Base-by-base conservation (phyloP, 1,140 invertebrate genomes). In the Potamilus streckersoni region DNA sequence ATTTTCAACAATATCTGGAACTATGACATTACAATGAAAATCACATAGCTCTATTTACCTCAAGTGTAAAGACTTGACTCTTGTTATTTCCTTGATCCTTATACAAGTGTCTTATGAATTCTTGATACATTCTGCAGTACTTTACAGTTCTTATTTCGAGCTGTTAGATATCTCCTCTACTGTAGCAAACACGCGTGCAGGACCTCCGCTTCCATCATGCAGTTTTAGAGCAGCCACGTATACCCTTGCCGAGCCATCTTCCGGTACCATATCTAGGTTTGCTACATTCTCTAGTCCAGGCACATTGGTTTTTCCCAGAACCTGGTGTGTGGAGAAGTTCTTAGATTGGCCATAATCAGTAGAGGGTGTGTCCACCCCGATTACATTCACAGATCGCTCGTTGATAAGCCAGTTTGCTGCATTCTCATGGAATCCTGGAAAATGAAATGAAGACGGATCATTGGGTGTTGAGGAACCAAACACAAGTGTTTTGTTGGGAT, bases 381-480 rank as follows among this genome's bases (percentile, higher is more conserved):
- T 49, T 1, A 80, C 69, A 60, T 80, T 65, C n/a, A 84, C 62
- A 11, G 79, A 56, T 20, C 86, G 77, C 31, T 83, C 73, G 13
- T 74, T 63, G n/a, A 79, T 55, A 15, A 87, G 58, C 84, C 85
- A 87, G 16, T 69, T 16, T 0, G 93, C 93, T 38, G 93, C 92
- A 57, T 91, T 90, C 71, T 86, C 86, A 68, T 91, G 90, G 15
- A 93, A 79, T 63, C 92, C 93, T 89, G 89, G 80, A 59, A 67
- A 74, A 57, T 79, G 76, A 57, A 74, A 82, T 23, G 78, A 83
- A n/a, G 49, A 64, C 16, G 80, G 63, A 27, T 82, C 78, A 64
- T 62, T 56, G 8, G 73, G 61, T 23, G 60, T 65, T 19, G 69
- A 20, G 4, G 79, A 77, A 49, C 76, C 79, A 67, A 85, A 85